Evolutionary conservation across 2,113 vertebrate genomes (phyloP).

Genomic region (Scatophagus argus): DNA sequence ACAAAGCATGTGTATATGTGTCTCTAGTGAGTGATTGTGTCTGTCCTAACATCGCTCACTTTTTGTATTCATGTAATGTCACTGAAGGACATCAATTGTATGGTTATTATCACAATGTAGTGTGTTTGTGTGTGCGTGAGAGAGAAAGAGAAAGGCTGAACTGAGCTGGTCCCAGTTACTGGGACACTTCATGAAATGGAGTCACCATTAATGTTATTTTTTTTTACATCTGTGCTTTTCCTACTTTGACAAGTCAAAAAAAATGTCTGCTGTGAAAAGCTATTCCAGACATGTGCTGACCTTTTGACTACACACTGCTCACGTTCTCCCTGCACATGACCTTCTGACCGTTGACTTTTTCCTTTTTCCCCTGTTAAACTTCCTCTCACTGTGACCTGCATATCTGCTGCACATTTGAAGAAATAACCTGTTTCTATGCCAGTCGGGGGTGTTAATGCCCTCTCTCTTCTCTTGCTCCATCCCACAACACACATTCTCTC

Average conservation of each 20-base stretch:
- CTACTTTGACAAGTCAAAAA: constrained; percentile 9
- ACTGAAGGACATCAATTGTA: constrained; percentile 43
- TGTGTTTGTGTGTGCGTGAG: not conserved
- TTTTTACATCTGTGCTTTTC: constrained; percentile 15
- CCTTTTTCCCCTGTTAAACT: constrained; percentile 45
- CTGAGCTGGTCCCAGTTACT: not conserved
- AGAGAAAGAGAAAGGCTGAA: not conserved
- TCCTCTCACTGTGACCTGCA: constrained; percentile 41
- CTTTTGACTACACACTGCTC: constrained; percentile 23
- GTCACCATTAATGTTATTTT: constrained; percentile 10
- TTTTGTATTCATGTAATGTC: constrained; percentile 29
- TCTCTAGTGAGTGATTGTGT: constrained; percentile 53
- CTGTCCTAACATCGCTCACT: constrained; percentile 18
- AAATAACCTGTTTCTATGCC: constrained; percentile 15
- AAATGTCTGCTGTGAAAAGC: not conserved
- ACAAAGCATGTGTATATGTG: constrained; percentile 9
- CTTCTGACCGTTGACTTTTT: constrained; percentile 39
- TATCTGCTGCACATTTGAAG: constrained; percentile 29
- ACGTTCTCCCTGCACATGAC: constrained; percentile 36
- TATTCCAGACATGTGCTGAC: constrained; percentile 1
- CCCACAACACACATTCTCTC: not conserved
- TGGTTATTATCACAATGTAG: not conserved
- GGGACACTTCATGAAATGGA: not conserved
- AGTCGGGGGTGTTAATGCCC: constrained; percentile 11
- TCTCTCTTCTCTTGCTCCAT: not conserved